Evolutionary conservation across 1,140 invertebrate genomes (phyloP).

Genomic region (Drosophila seguyi): DNA sequence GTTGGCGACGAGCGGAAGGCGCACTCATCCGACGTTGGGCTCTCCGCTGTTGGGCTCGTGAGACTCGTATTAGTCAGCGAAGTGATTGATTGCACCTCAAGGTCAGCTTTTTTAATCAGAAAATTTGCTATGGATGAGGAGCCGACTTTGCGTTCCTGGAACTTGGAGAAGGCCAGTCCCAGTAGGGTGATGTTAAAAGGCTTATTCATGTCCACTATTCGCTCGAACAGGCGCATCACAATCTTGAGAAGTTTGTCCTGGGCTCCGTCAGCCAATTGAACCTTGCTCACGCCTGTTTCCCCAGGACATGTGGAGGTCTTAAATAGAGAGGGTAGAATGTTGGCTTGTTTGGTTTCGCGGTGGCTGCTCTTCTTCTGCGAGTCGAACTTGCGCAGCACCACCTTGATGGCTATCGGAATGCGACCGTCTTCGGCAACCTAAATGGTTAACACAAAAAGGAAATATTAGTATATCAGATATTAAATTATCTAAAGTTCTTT

Average conservation of each 20-base stretch:
- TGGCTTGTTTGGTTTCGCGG: slow-evolving; percentile 90
- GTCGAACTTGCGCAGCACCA: slow-evolving; percentile 90
- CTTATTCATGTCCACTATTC: slow-evolving; percentile 89
- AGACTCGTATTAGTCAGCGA: slow-evolving; percentile 86
- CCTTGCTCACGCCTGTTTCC: slow-evolving; percentile 78
- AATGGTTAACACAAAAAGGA: background rate
- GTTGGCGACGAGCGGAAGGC: slow-evolving; percentile 80
- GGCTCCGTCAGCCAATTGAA: slow-evolving; percentile 86
- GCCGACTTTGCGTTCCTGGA: slow-evolving; percentile 89
- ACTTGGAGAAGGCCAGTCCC: slow-evolving; percentile 92
- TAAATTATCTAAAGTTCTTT: no score
- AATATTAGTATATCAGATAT: no score
- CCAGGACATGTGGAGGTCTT: slow-evolving; percentile 85
- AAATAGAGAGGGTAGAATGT: slow-evolving; percentile 89
- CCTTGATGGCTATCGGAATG: slow-evolving; percentile 89
- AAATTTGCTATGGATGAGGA: slow-evolving; percentile 90
- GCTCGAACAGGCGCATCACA: slow-evolving; percentile 91
- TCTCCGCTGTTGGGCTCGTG: slow-evolving; percentile 63
- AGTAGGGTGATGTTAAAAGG: slow-evolving; percentile 92
- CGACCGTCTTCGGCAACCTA: slow-evolving; percentile 90
- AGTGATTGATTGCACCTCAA: slow-evolving; percentile 90
- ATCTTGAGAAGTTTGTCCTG: slow-evolving; percentile 89
- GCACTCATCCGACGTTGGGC: slow-evolving; percentile 59
- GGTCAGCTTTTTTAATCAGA: slow-evolving; percentile 88
- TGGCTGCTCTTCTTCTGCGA: slow-evolving; percentile 87